These are phyloP conservation scores for Pocillopora damicornis DNA, from an alignment of 64 coral and sea anemone genomes.

Conservation along the genomic window DNA sequence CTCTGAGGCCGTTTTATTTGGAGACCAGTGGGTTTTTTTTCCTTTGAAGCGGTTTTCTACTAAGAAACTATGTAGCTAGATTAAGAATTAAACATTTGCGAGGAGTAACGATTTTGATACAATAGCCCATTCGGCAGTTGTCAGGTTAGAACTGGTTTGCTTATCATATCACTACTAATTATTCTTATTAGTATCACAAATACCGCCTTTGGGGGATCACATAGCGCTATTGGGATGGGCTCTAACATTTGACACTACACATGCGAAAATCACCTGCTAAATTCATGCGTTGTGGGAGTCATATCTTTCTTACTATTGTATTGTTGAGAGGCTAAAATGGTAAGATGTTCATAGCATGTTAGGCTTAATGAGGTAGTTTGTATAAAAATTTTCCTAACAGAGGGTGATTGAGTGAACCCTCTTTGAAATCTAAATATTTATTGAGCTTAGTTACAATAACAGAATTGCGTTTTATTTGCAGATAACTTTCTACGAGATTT, in stretches of 20 bases:
- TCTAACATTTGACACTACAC: conserved; percentile 19
- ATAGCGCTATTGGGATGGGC: conserved; percentile 19
- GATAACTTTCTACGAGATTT: too few relatives aligned
- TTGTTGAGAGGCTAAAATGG: too few relatives aligned
- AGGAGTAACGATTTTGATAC: background rate
- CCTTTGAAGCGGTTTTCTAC: conserved; percentile 14
- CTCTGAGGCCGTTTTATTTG: conserved; percentile 2
- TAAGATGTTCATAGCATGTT: too few relatives aligned
- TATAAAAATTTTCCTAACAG: too few relatives aligned
- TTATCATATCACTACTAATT: conserved; percentile 29
- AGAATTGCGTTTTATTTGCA: too few relatives aligned
- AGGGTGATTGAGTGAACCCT: too few relatives aligned
- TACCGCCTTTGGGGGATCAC: conserved; percentile 32
- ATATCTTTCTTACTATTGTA: background rate
- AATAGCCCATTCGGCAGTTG: background rate
- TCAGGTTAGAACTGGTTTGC: background rate
- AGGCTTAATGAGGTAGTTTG: too few relatives aligned
- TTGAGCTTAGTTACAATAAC: too few relatives aligned
- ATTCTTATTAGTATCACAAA: conserved; percentile 28
- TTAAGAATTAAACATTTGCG: background rate
- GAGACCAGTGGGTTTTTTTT: background rate
- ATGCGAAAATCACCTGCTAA: conserved; percentile 8
- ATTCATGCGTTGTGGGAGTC: background rate
- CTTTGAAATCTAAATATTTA: too few relatives aligned
- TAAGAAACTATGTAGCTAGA: background rate